Percentiles rank a stretch among this genome's conserved stretches.
These are phyloP conservation scores for Azemiops feae DNA, from an alignment of 2,113 vertebrate genomes.

Conservation along the genomic window DNA sequence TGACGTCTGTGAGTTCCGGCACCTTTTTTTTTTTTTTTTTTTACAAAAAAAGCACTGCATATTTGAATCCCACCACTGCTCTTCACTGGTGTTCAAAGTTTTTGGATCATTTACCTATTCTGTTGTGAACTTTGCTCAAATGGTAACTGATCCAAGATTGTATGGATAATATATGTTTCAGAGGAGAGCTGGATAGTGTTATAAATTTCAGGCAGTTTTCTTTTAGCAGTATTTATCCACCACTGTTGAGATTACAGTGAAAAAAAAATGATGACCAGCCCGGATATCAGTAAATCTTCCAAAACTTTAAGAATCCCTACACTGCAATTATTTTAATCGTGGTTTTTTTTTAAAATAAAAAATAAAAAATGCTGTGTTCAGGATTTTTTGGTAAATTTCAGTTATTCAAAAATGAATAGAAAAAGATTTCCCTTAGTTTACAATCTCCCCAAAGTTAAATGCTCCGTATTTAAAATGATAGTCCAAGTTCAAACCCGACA, in stretches of 20 bases:
- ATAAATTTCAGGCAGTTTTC: neutral
- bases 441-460: neutral
- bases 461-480: constrained; percentile 3
- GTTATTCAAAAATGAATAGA: neutral
- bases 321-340: neutral
- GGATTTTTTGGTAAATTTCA: neutral
- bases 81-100: too few species aligned
- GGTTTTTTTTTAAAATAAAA: neutral
- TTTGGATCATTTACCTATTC: too few species aligned
- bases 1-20: too few species aligned
- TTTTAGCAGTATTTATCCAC: neutral
- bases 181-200: too few species aligned
- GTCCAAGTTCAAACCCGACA: constrained; percentile 36
- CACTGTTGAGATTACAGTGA: neutral
- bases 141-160: too few species aligned
- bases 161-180: too few species aligned
- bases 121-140: too few species aligned
- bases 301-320: neutral
- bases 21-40: too few species aligned
- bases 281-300: neutral
- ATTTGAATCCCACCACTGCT: too few species aligned
- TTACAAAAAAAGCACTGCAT: too few species aligned
- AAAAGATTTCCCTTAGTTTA: neutral
- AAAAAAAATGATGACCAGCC: neutral
- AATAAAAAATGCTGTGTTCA: neutral